Evolutionary conservation across 1,140 invertebrate genomes (phyloP).

Genomic region (Luehdorfia chinensis): DNA sequence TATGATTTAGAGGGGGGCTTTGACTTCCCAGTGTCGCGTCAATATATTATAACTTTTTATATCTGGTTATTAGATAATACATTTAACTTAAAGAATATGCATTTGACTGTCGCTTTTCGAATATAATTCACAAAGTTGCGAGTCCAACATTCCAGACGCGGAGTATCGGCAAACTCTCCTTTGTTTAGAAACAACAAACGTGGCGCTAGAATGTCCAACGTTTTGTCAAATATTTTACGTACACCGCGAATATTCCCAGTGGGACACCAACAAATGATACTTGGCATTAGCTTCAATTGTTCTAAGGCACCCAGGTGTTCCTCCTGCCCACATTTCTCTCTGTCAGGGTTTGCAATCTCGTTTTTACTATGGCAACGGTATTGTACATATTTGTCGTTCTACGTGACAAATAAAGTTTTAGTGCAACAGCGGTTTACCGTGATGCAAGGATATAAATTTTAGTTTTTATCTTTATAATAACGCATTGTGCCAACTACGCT

Average conservation of each 20-base stretch:
- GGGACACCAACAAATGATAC: conserved; percentile 11
- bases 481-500: neutral
- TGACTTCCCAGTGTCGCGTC: too few relatives aligned
- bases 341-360: conserved; percentile 1
- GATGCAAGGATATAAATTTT: neutral
- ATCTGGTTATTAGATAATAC: neutral
- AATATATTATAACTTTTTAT: too few relatives aligned
- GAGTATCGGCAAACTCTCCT: neutral
- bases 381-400: neutral
- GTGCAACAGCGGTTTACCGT: neutral
- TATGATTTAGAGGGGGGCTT: too few relatives aligned
- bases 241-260: conserved; percentile 6
- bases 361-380: too few relatives aligned
- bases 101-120: neutral
- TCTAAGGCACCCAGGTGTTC: conserved; percentile 11
- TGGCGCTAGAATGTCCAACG: conserved; percentile 2
- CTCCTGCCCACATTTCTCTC: neutral
- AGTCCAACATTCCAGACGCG: conserved; percentile 1
- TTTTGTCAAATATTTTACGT: conserved; percentile 15
- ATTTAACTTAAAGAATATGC: too few relatives aligned
- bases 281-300: conserved; percentile 11
- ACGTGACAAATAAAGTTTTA: conserved; percentile 4
- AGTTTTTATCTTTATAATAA: neutral
- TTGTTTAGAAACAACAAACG: conserved; percentile 7
- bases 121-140: conserved; percentile 7